These are phyloP conservation scores for Bombus pyrosoma DNA, from an alignment of 1,140 invertebrate species.

Conservation along the genomic window DNA sequence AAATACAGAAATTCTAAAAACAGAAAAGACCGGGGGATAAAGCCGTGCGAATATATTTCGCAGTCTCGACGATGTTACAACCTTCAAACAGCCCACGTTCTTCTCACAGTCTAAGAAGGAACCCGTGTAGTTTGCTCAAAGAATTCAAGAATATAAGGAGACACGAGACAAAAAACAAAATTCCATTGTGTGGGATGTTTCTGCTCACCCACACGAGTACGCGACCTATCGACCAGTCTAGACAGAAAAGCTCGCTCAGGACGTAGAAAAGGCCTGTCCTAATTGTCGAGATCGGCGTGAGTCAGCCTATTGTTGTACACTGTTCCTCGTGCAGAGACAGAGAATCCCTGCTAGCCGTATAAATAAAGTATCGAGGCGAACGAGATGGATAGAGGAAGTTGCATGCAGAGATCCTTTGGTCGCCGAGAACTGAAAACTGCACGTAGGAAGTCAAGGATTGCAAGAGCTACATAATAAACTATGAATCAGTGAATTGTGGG, in stretches of 20 bases:
- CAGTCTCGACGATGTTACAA: background rate
- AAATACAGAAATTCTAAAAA: too few species aligned
- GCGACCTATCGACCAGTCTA: background rate
- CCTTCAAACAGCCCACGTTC: background rate
- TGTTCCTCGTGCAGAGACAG: background rate
- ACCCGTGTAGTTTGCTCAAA: background rate
- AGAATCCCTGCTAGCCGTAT: background rate
- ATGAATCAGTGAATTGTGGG: constrained; percentile 33
- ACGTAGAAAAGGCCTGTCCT: constrained; percentile 50
- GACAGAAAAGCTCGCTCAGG: constrained; percentile 14
- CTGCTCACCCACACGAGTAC: background rate
- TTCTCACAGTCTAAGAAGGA: too few species aligned
- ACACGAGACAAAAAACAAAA: background rate
- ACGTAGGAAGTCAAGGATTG: background rate
- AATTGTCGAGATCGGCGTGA: constrained; percentile 62
- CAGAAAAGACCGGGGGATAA: too few species aligned
- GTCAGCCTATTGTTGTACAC: constrained; percentile 59
- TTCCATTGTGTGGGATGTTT: constrained; percentile 26
- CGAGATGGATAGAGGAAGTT: constrained; percentile 15
- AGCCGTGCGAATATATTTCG: too few species aligned
- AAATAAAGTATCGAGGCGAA: constrained; percentile 24
- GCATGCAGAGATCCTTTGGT: too few species aligned
- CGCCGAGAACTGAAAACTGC: background rate
- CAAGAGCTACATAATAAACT: background rate
- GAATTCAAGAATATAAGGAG: too few species aligned